Evolutionary conservation across 2,888 invertebrate genomes (phyloP), one percentile per base, ranked within the genome.

Genomic region (Drosophila paracracens): DNA sequence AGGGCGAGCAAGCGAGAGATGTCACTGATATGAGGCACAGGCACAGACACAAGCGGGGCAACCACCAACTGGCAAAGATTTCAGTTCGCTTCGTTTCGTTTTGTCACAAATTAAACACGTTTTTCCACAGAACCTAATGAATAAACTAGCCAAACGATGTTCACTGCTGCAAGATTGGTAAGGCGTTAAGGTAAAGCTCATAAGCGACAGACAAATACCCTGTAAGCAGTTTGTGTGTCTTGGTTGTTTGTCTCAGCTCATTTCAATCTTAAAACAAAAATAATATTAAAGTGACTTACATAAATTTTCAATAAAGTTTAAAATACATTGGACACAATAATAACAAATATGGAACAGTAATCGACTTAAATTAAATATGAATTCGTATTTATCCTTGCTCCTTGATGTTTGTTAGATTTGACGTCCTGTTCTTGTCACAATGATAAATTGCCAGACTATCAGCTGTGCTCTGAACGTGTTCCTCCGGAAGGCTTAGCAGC

Each of bases 101-200:
- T 92, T 92, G 91, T 91, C 91, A 91, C 91, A 91, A 92, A 91
- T 92, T 91, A 91, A 91, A 91, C 91, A 91, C 91, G 91, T 91
- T 91, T 91, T 87, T 92, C 91, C 91, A 73, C 82, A 78, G 86
- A 91, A 92, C 88, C 89, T 91, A 91, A 91, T 91, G 91, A 91
- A 91, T 91, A 91, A 89, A 86, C 89, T 83, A 79, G 86, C 62
- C 52, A 63, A 66, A 65, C 74, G 54, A 70, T 76, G 76, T 65
- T 59, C 74, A 50, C 40, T 36, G 57, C 53, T 27, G 52, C 46
- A 53, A 53, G 46, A 56, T 52, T 63, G 66, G 38, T 16, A 46
- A 35, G 8, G 18, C 38, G 13, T 33, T 21, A n/a, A n/a, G 0
- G 8, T 4, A 0, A 6, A 3, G 4, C 4, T 21, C 21, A 43